Evolutionary conservation across 2,888 invertebrate genomes (phyloP), one percentile per base, ranked within the genome.

Genomic region (Lottia scabra): DNA sequence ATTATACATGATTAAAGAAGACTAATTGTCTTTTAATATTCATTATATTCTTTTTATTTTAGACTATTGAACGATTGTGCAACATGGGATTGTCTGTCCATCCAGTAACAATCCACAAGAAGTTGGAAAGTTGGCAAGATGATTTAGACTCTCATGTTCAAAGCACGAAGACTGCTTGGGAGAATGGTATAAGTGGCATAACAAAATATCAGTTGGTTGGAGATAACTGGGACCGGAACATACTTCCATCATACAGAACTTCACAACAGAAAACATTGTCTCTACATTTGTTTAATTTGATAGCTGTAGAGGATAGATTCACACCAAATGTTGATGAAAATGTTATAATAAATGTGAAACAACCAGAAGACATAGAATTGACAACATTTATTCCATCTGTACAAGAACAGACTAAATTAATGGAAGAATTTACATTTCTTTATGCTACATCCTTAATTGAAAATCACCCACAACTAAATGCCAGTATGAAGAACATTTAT

Each of bases 191-290:
- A 4, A 65, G 69, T 38, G 62, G 43, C 23, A 44, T n/a, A 48
- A 30, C 30, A 30, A 74, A 16, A 56, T 74, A 70, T 56, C 72
- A 74, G 48, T 64, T 76, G 26, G 68, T 76, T 12, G 71, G 75
- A 13, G 75, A 75, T 46, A 75, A 73, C 65, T 75, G 75, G 70
- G 72, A 75, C 30, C 73, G 73, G 64, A 63, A 71, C 46, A 71
- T 76, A n/a, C 13, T 76, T 13, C 75, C 73, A 0, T 76, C 75
- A 12, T 76, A 76, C 23, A 66, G 73, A 38, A 75, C 75, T 27
- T 66, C 73, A 15, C 67, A 72, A 45, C 67, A 70, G 38, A 67
- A 72, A 45, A 74, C 72, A 23, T 23, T 63, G 26, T 76, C 70
- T 16, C 38, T 74, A 16, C 72, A 74, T 63, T 56, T 76, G 26